Conservation (phyloP, 2,797 vertebrate species). For the Cetoscarus ocellatus region DNA sequence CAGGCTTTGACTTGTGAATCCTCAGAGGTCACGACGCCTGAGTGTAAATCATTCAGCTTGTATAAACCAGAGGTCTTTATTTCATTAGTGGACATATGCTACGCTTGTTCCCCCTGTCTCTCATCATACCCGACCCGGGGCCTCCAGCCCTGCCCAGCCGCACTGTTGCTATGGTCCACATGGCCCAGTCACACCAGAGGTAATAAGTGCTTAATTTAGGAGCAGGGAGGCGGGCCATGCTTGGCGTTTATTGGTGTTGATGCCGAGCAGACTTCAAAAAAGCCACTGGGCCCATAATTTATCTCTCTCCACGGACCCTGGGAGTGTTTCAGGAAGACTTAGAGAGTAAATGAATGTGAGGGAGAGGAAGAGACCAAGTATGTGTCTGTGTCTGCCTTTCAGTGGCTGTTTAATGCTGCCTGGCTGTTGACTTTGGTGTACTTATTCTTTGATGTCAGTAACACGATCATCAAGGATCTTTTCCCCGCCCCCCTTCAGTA, state of each 20-base stretch:
- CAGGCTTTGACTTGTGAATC: constrained; percentile 45
- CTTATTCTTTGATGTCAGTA: constrained; percentile 82
- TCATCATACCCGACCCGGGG: constrained; percentile 41
- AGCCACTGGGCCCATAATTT: constrained; percentile 76
- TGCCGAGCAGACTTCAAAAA: constrained; percentile 80
- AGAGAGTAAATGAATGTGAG: constrained; percentile 71
- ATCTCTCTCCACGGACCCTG: constrained; percentile 74
- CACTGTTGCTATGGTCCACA: constrained; percentile 48
- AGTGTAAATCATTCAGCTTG: constrained; percentile 67
- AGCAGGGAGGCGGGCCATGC: constrained; percentile 66
- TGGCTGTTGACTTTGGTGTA: constrained; percentile 79
- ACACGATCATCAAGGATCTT: constrained; percentile 79
- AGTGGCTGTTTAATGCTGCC: constrained; percentile 72
- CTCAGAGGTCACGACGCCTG: constrained; percentile 53
- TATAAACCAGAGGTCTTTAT: constrained; percentile 59
- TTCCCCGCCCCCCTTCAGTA: constrained; percentile 68
- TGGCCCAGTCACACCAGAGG: constrained; percentile 72
- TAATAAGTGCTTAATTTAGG: constrained; percentile 84
- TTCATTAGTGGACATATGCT: constrained; percentile 69
- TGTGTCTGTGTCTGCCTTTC: constrained; percentile 59
- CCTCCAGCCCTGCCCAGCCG: constrained; percentile 46
- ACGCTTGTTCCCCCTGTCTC: constrained; percentile 45
- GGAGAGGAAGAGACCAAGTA: constrained; percentile 57
- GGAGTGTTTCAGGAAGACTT: constrained; percentile 70
- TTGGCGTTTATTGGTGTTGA: constrained; percentile 82